Percentiles rank a stretch among this genome's conserved stretches.
These are phyloP conservation scores for Brenthis hecate DNA, from an alignment of 2,888 invertebrate genomes.

Conservation along the genomic window DNA sequence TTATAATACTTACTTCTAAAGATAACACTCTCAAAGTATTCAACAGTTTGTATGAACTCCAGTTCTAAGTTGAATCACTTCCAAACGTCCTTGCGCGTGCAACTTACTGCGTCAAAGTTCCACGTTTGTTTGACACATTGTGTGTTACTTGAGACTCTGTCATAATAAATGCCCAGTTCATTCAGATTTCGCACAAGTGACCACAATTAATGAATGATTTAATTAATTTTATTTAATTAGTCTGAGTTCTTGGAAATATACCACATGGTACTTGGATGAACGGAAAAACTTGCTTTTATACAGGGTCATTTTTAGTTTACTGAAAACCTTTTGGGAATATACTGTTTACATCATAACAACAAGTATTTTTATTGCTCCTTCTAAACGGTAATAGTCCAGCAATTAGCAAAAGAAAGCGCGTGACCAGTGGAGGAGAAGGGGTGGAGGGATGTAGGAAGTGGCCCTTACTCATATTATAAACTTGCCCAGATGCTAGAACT, in stretches of 20 bases:
- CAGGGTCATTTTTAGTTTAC: no score
- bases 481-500: no score
- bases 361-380: no score
- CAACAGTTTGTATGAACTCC: slow-evolving; percentile 6
- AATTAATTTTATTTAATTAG: slow-evolving; percentile 6
- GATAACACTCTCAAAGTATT: not conserved
- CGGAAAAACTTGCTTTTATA: not conserved
- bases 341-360: no score
- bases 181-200: not conserved
- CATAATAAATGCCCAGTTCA: slow-evolving; percentile 29
- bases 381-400: no score
- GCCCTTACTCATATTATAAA: no score
- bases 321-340: no score
- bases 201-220: slow-evolving; percentile 9
- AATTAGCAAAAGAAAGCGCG: no score
- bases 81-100: slow-evolving; percentile 53
- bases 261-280: not conserved
- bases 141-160: slow-evolving; percentile 44
- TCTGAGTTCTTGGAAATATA: not conserved
- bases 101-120: slow-evolving; percentile 48
- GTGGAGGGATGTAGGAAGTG: no score
- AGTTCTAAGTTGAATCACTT: slow-evolving; percentile 52
- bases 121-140: slow-evolving; percentile 39
- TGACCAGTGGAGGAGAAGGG: no score
- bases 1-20: no score